Evolutionary conservation across 2,113 vertebrate genomes (phyloP).

Genomic region (Glareola pratincola): DNA sequence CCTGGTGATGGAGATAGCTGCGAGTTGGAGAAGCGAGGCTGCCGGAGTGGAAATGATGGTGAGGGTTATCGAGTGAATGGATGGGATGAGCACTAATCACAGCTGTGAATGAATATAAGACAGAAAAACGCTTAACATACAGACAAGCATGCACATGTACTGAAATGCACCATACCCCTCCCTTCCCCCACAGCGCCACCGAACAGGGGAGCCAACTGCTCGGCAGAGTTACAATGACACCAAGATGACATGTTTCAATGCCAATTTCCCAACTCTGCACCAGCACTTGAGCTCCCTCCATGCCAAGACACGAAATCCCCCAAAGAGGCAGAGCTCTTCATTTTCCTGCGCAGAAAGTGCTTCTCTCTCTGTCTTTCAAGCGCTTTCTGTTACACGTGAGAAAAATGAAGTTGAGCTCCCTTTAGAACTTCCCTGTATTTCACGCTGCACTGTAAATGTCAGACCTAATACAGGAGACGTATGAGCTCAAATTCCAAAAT

Average conservation of each 20-base stretch:
- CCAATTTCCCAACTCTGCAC: background rate
- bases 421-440: background rate
- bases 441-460: background rate
- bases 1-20: slow-evolving; percentile 91
- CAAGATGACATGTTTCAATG: background rate
- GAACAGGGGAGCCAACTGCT: background rate
- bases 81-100: slow-evolving; percentile 99
- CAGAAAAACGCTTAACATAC: slow-evolving; percentile 80
- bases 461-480: background rate
- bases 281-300: background rate
- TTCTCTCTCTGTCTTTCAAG: background rate
- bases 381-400: background rate
- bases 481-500: background rate
- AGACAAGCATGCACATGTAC: slow-evolving; percentile 26
- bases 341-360: background rate
- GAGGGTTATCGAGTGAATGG: slow-evolving; percentile 99
- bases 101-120: slow-evolving; percentile 91
- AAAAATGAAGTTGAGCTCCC: background rate
- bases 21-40: slow-evolving; percentile 92
- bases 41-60: slow-evolving; percentile 98
- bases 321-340: background rate
- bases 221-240: accelerated
- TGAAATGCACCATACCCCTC: background rate
- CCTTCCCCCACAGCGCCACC: background rate
- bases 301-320: background rate